These are phyloP conservation scores for Ooceraea biroi DNA, from an alignment of 1,140 invertebrate genomes.

Conservation along the genomic window DNA sequence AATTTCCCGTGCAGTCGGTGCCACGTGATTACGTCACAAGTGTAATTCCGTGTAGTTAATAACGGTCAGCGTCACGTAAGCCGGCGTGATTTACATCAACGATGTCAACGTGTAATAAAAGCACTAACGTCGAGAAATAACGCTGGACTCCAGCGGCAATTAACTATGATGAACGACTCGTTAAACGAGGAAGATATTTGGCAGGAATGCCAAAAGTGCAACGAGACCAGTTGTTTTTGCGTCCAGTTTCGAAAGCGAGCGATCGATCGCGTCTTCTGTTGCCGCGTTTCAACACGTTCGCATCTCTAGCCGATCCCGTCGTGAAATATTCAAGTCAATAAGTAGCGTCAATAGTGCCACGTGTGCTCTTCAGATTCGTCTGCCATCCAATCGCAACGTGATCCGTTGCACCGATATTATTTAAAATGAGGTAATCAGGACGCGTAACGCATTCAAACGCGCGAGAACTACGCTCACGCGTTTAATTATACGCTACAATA, in stretches of 20 bases:
- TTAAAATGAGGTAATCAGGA: slow-evolving; percentile 49
- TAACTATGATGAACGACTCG: slow-evolving; percentile 9
- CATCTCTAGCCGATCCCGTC: neutral
- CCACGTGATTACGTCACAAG: neutral
- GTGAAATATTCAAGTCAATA: neutral
- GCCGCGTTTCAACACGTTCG: neutral
- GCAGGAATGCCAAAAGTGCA: neutral
- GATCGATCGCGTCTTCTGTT: neutral
- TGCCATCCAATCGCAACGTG: neutral
- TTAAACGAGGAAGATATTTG: slow-evolving; percentile 15
- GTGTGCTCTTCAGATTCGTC: neutral
- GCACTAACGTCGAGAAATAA: neutral
- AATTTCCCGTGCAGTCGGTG: neutral
- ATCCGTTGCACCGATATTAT: slow-evolving; percentile 12
- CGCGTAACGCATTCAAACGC: slow-evolving; percentile 30
- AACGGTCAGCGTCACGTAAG: neutral
- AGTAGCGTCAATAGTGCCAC: neutral
- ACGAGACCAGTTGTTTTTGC: neutral
- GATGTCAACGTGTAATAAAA: slow-evolving; percentile 1
- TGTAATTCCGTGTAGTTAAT: slow-evolving; percentile 34
- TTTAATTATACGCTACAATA: slow-evolving; percentile 2
- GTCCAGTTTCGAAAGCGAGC: neutral
- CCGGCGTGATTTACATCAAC: slow-evolving; percentile 12
- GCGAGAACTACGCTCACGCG: slow-evolving; percentile 1
- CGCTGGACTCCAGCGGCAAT: neutral